Evolutionary conservation across 2,113 vertebrate genomes (phyloP).

Genomic region (Anseranas semipalmata): DNA sequence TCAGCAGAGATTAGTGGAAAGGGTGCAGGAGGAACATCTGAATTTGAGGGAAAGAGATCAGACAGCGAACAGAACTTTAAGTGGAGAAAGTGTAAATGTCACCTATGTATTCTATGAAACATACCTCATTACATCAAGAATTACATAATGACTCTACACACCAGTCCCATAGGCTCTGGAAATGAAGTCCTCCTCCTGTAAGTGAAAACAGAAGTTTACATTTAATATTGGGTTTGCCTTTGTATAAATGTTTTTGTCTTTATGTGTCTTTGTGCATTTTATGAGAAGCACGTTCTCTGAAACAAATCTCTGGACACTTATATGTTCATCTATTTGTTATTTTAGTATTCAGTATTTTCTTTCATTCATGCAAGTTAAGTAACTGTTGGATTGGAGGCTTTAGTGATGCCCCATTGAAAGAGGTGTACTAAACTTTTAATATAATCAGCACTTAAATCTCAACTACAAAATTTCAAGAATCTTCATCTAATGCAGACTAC

Average conservation of each 20-base stretch:
- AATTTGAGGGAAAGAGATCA: background rate
- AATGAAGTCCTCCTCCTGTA: background rate
- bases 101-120: background rate
- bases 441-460: background rate
- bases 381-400: background rate
- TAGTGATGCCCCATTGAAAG: background rate
- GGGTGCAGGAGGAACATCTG: background rate
- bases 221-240: background rate
- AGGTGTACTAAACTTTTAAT: background rate
- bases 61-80: background rate
- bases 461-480: background rate
- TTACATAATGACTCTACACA: background rate
- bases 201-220: background rate
- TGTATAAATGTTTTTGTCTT: background rate
- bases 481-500: background rate
- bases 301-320: background rate
- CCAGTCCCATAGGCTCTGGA: background rate
- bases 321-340: background rate
- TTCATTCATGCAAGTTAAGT: background rate
- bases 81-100: background rate
- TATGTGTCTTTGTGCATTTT: background rate
- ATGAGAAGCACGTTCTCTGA: background rate
- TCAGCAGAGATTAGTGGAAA: background rate
- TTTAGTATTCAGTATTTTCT: background rate
- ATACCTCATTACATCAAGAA: background rate